Evolutionary conservation across 2,113 vertebrate species (phyloP), one percentile per base, ranked within the genome.

Genomic region (Dromiciops gliroides): DNA sequence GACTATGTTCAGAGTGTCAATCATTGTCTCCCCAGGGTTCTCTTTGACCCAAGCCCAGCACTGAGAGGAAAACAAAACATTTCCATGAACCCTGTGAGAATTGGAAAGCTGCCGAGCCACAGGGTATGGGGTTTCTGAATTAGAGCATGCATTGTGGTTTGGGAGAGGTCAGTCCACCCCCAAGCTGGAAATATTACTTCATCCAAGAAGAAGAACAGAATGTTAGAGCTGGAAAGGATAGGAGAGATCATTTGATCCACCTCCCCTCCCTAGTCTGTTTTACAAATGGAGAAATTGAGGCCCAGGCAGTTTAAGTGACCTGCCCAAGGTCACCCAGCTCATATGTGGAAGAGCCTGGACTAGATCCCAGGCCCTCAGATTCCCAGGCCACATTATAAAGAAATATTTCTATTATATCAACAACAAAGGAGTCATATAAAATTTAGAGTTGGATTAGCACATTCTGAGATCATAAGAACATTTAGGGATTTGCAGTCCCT

Each of bases 21-120:
- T 92, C 53, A 52, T 8, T 16, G 44, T 44, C 19, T 22, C 51
- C 23, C 0, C 8, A 3, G 26, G 31, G 91, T 50, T 51, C 12
- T n/a, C n/a, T 50, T 47, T 53, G 8, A 23, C 50, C 83, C 47
- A 83, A 24, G 51, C 0, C 14, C 22, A 67, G 47, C 0, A 0
- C 6, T 3, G n/a, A 44, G 51, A 92, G 89, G 91, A 75, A 44
- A 48, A 92, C 24, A 3, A 50, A 50, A 47, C 24, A 48, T 88
- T 92, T 95, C 95, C 96, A 48, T 89, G 53, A 9, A 48, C 3
- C 26, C 47, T 50, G 31, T 19, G 44, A 96, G 50, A 93, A 91
- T 23, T 50, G 0, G 1, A 16, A 50, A 12, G 50, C 12, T 8
- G 44, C 8, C 31, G 14, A 8, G n/a, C 1, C 92, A 10, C 2